Conservation (phyloP, 2,113 vertebrate species). For the Pica pica region DNA sequence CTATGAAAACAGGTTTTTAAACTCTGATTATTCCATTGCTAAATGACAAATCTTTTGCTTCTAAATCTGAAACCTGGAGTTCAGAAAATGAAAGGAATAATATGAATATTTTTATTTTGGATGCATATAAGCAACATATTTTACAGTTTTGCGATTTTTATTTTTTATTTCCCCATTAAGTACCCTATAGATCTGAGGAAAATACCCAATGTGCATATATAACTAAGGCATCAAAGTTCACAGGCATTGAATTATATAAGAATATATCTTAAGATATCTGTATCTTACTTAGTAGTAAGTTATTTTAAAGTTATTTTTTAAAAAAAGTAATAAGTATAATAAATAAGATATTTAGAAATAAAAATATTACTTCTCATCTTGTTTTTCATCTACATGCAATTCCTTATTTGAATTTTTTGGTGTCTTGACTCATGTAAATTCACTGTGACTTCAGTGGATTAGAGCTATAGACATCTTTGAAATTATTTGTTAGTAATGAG, state of each 20-base stretch:
- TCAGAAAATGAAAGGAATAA: not conserved
- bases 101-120: not conserved
- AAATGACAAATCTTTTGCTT: not conserved
- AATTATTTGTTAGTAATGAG: not conserved
- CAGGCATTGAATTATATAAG: not conserved
- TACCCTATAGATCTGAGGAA: not conserved
- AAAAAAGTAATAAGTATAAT: not conserved
- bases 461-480: not conserved
- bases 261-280: not conserved
- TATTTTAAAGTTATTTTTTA: not conserved
- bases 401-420: not conserved
- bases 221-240: not conserved
- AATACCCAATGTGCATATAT: not conserved
- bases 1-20: not conserved
- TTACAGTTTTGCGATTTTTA: not conserved
- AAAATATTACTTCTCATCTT: not conserved
- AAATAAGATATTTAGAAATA: not conserved
- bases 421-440: not conserved
- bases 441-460: not conserved
- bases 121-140: accelerated
- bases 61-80: not conserved
- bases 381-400: not conserved
- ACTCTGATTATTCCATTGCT: not conserved
- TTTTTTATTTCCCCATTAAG: not conserved
- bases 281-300: not conserved